phyloP scores from a whole-genome alignment of 2,888 invertebrate genomes.

The Ceratothoa steindachneri region DNA sequence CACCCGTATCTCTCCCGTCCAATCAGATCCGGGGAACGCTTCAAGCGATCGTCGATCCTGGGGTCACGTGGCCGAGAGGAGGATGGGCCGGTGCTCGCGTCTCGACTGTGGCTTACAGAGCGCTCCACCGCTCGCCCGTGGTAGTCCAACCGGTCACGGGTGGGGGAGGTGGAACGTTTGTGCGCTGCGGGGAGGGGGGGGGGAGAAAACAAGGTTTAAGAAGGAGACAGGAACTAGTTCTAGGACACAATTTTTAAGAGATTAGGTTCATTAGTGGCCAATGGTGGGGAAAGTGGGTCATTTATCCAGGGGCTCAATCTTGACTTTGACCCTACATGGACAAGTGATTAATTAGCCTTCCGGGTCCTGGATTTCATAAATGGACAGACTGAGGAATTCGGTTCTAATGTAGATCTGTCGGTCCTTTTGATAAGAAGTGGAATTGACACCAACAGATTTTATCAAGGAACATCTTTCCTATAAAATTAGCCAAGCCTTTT shows the following conservation, averaged over 20 bases:
- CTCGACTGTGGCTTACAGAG: neutral
- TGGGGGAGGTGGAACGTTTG: neutral
- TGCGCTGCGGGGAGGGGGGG: neutral
- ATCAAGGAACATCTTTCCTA: too few relatives aligned
- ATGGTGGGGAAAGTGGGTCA: too few relatives aligned
- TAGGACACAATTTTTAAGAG: neutral
- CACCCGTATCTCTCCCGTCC: neutral
- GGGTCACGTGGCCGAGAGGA: neutral
- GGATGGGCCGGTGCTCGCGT: neutral
- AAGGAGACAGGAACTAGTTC: neutral
- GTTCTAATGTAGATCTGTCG: too few relatives aligned
- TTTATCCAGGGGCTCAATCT: too few relatives aligned
- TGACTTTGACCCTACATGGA: too few relatives aligned
- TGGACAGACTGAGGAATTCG: too few relatives aligned
- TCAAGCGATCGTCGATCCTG: neutral
- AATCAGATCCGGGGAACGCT: neutral
- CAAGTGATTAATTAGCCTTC: too few relatives aligned
- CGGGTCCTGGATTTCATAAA: too few relatives aligned
- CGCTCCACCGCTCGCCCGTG: neutral
- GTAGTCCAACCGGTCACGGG: neutral
- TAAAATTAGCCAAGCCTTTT: too few relatives aligned
- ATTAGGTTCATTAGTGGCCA: too few relatives aligned
- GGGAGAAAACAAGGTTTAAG: neutral
- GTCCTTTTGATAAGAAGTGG: too few relatives aligned
- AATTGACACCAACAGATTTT: too few relatives aligned